These are phyloP conservation scores for Scylla paramamosain DNA, from an alignment of 1,140 invertebrate species.

Conservation along the genomic window DNA sequence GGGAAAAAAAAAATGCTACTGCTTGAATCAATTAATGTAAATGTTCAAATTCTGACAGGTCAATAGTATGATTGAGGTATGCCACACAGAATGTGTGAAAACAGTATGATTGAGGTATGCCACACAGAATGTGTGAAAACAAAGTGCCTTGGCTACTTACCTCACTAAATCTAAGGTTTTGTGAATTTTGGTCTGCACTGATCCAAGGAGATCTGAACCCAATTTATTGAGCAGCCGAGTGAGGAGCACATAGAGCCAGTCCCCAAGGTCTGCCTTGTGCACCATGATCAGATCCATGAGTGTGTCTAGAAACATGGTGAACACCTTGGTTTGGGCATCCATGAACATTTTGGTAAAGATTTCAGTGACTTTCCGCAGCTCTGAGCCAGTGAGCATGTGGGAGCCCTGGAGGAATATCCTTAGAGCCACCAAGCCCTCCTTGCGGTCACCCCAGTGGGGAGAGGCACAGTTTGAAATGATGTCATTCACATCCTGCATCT, in stretches of 20 bases:
- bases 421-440: slow-evolving; percentile 93
- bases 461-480: slow-evolving; percentile 93
- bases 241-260: slow-evolving; percentile 94
- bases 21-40: too few relatives aligned
- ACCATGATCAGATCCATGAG: slow-evolving; percentile 92
- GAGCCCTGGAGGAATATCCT: slow-evolving; percentile 88
- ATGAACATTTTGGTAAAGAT: slow-evolving; percentile 98
- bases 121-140: too few relatives aligned
- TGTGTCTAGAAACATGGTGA: slow-evolving; percentile 95
- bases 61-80: too few relatives aligned
- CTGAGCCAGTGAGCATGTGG: slow-evolving; percentile 85
- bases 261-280: slow-evolving; percentile 92
- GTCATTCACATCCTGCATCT: slow-evolving; percentile 89
- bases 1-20: too few relatives aligned
- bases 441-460: slow-evolving; percentile 94
- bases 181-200: slow-evolving; percentile 93
- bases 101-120: too few relatives aligned
- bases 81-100: too few relatives aligned
- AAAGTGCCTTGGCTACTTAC: slow-evolving; percentile 80
- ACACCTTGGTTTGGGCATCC: slow-evolving; percentile 97
- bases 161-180: slow-evolving; percentile 92
- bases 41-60: too few relatives aligned
- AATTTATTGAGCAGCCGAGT: slow-evolving; percentile 91
- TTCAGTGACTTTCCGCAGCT: slow-evolving; percentile 91
- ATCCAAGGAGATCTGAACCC: slow-evolving; percentile 93